Evolutionary conservation across 2,888 invertebrate genomes (phyloP).

Genomic region (Drosophila fulvimacula): DNA sequence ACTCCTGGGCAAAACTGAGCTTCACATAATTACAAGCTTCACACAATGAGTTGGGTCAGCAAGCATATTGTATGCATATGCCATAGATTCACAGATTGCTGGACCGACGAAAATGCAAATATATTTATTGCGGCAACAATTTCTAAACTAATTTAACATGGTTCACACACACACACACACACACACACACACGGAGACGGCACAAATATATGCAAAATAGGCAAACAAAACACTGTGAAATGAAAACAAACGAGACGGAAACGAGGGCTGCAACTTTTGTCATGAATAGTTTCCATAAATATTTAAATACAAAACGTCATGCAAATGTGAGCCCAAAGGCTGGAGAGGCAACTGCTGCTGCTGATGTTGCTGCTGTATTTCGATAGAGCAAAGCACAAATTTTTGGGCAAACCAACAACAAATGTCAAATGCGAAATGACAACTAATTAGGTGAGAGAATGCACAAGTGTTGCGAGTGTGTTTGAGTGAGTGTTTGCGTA

Average conservation of each 20-base stretch:
- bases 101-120: slow-evolving; percentile 60
- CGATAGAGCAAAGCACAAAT: slow-evolving; percentile 11
- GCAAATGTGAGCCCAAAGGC: slow-evolving; percentile 27
- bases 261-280: slow-evolving; percentile 65
- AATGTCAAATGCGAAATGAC: slow-evolving; percentile 34
- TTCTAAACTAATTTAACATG: slow-evolving; percentile 73
- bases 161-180: not conserved
- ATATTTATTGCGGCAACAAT: slow-evolving; percentile 73
- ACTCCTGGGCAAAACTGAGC: not conserved
- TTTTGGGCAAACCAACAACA: slow-evolving; percentile 23
- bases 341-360: not conserved
- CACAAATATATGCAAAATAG: slow-evolving; percentile 58
- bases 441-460: slow-evolving; percentile 50
- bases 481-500: not conserved
- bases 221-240: slow-evolving; percentile 43
- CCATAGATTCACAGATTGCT: slow-evolving; percentile 37
- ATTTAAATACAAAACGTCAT: slow-evolving; percentile 49
- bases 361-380: not conserved
- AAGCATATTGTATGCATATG: slow-evolving; percentile 62
- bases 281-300: slow-evolving; percentile 68
- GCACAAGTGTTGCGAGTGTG: not conserved
- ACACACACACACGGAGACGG: not conserved
- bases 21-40: slow-evolving; percentile 9
- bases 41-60: slow-evolving; percentile 18
- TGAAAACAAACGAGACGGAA: slow-evolving; percentile 59